Evolutionary conservation across 2,888 invertebrate species (phyloP).

Genomic region (Anoplius nigerrimus): DNA sequence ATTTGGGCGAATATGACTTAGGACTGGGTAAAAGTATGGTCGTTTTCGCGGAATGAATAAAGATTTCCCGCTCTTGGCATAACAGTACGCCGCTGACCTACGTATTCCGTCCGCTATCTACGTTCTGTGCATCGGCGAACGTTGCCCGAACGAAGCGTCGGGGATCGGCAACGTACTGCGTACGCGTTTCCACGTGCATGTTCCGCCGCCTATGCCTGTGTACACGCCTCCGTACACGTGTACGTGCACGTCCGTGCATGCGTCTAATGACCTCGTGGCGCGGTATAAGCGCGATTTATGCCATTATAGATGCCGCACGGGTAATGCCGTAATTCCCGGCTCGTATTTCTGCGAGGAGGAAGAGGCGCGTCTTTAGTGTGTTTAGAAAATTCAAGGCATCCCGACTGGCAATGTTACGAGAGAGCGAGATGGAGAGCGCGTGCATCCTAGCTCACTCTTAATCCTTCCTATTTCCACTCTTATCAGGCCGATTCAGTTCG

Average conservation of each 20-base stretch:
- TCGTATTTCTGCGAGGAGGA: conserved; percentile 39
- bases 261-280: conserved; percentile 44
- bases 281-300: conserved; percentile 50
- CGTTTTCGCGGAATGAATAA: no score
- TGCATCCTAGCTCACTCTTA: not conserved
- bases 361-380: conserved; percentile 21
- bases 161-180: not conserved
- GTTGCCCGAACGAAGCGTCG: not conserved
- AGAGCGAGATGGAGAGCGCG: no score
- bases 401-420: no score
- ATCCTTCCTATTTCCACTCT: conserved; percentile 16
- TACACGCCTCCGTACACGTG: no score
- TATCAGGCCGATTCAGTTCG: not conserved
- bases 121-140: not conserved
- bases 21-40: no score
- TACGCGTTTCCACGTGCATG: not conserved
- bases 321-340: conserved; percentile 48
- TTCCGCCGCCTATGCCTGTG: no score
- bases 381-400: conserved; percentile 15
- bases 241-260: not conserved
- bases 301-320: conserved; percentile 41
- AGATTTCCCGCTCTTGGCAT: no score
- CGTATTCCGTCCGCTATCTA: not conserved
- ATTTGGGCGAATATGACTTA: no score
- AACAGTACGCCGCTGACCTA: no score